Evolutionary conservation across 2,888 invertebrate species (phyloP).

Genomic region (Laspeyria flexula): DNA sequence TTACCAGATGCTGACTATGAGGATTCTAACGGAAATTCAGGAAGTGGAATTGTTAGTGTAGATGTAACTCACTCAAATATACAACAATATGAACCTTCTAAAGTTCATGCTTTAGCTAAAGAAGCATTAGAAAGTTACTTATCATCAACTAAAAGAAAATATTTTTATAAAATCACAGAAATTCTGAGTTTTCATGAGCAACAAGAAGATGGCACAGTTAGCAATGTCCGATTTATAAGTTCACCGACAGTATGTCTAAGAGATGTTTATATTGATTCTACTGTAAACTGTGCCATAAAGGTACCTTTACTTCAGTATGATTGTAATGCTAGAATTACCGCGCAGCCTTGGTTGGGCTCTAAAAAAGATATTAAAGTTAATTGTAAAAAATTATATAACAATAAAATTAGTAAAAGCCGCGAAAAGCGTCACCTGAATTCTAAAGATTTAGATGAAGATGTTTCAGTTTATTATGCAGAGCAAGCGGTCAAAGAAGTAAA

Average conservation of each 20-base stretch:
- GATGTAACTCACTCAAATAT: not conserved
- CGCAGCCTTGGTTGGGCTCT: not conserved
- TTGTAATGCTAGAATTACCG: slow-evolving; percentile 38
- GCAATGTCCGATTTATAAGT: slow-evolving; percentile 55
- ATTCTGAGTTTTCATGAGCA: slow-evolving; percentile 76
- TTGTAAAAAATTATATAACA: slow-evolving; percentile 16
- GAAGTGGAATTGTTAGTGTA: slow-evolving; percentile 1
- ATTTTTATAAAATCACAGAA: slow-evolving; percentile 56
- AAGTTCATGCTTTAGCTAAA: slow-evolving; percentile 41
- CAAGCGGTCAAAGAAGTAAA: slow-evolving; percentile 62
- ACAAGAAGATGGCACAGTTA: slow-evolving; percentile 81
- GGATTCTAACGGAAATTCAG: not conserved
- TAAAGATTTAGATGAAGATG: slow-evolving; percentile 67
- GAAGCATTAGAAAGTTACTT: slow-evolving; percentile 44
- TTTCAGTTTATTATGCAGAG: slow-evolving; percentile 65
- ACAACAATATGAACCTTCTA: not conserved
- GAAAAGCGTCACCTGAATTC: slow-evolving; percentile 42
- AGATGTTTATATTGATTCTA: slow-evolving; percentile 16
- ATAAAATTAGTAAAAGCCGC: slow-evolving; percentile 14
- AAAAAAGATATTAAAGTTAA: slow-evolving; percentile 33
- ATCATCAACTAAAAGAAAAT: slow-evolving; percentile 49
- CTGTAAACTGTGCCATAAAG: slow-evolving; percentile 44
- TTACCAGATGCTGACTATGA: slow-evolving; percentile 1
- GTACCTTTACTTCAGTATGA: slow-evolving; percentile 34
- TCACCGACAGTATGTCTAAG: slow-evolving; percentile 49